Evolutionary conservation across 1,140 invertebrate genomes (phyloP).

Genomic region (Ptiloglossa arizonensis): DNA sequence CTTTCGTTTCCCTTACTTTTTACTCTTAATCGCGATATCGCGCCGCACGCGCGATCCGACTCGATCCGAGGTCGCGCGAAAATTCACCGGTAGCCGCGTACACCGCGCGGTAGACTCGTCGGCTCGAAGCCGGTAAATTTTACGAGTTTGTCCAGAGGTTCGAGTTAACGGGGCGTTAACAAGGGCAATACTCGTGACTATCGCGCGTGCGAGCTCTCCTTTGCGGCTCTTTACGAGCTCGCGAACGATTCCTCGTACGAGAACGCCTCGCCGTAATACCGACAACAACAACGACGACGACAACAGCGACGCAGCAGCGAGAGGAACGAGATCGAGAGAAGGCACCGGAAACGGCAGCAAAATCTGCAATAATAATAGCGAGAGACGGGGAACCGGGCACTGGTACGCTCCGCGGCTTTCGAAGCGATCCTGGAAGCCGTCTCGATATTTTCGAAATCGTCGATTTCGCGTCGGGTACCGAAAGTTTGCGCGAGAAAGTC

Average conservation of each 20-base stretch:
- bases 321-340: constrained; percentile 1
- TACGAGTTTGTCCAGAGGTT: constrained; percentile 69
- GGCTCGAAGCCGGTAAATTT: constrained; percentile 54
- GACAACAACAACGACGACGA: background rate
- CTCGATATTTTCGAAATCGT: no score
- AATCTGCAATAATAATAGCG: constrained; percentile 36
- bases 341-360: constrained; percentile 18
- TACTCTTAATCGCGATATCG: no score
- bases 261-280: constrained; percentile 35
- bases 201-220: constrained; percentile 64
- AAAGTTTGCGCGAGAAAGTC: background rate
- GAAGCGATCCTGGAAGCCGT: no score
- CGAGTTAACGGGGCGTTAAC: constrained; percentile 69
- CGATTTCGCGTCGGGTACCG: no score
- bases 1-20: no score
- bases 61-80: constrained; percentile 45
- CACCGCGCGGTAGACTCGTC: constrained; percentile 21
- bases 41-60: constrained; percentile 31
- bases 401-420: background rate
- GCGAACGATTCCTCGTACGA: constrained; percentile 64
- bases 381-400: background rate
- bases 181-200: constrained; percentile 67
- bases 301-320: constrained; percentile 5
- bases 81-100: constrained; percentile 22
- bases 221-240: constrained; percentile 70